Evolutionary conservation across 1,140 invertebrate genomes (phyloP).

Genomic region (Mercenaria mercenaria): DNA sequence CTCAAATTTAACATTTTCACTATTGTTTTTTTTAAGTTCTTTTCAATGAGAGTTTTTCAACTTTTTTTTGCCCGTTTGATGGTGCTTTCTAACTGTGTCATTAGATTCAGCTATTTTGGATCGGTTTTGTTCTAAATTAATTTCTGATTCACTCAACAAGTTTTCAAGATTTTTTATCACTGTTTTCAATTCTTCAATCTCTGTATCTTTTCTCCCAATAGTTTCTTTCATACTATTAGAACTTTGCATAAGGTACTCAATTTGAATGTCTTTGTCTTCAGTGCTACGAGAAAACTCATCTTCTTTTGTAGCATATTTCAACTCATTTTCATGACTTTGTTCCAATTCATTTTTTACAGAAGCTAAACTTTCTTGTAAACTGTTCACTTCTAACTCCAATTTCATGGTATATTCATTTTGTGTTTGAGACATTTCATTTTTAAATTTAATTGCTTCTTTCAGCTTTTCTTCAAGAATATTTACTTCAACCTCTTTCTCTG

Average conservation of each 20-base stretch:
- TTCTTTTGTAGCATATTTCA: neutral
- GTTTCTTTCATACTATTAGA: constrained; percentile 52
- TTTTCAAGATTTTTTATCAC: neutral
- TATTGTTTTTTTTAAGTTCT: neutral
- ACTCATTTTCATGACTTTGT: neutral
- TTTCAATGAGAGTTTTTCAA: neutral
- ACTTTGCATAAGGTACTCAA: constrained; percentile 51
- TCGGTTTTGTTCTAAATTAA: constrained; percentile 1
- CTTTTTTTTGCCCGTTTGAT: neutral
- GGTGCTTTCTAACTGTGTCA: neutral
- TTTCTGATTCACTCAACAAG: neutral
- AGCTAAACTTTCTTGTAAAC: neutral
- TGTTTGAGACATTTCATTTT: neutral
- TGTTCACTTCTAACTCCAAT: neutral
- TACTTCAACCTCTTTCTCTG: neutral
- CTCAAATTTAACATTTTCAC: neutral
- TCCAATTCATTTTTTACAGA: neutral
- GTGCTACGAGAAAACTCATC: neutral
- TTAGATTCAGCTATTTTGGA: constrained; percentile 11
- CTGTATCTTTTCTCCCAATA: constrained; percentile 31
- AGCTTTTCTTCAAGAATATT: neutral
- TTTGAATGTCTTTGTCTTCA: constrained; percentile 50
- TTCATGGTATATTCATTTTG: neutral
- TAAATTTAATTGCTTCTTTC: neutral
- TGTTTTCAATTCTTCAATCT: constrained; percentile 43